Evolutionary conservation across 2,888 invertebrate genomes (phyloP), one percentile per base, ranked within the genome.

Genomic region (Ochlodes sylvanus): DNA sequence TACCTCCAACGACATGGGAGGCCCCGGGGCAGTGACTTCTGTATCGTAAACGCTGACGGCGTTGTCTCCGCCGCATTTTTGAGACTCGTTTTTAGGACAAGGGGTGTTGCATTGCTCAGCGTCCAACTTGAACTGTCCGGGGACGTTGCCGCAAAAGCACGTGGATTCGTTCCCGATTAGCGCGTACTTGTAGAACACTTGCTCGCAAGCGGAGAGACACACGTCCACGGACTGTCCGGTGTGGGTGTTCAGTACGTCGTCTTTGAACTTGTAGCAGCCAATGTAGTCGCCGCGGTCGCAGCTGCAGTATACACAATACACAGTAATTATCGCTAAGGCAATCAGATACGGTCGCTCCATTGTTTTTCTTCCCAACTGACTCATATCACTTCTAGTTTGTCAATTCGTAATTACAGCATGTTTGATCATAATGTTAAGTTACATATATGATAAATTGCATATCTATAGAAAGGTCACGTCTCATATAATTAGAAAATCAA

Each of bases 21-120:
- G 95, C 7, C 96, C 96, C 17, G 97, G 95, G 10, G 94, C 95
- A 52, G 81, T 77, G n/a, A 94, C 85, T 42, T 95, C 95, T 0
- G 96, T 96, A 52, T 95, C 94, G 77, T 96, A 97, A 38, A 96
- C 95, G 74, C 95, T 95, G 66, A 95, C 95, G 0, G 95, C 94
- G 34, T 94, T 93, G 0, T 93, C 86, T 0, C 96, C 96, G 0
- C 97, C 97, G 79, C 97, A 97, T 70, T 93, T 93, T 76, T 95
- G 94, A 0, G 90, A 90, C 41, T 93, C 92, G 79, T 95, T 95
- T 68, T 94, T 94, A 7, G 92, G 89, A 75, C 97, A 97, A 0
- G 93, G 90, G 12, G 88, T 93, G 71, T 89, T 89, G 76, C 95
- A 96, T 1, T 89, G 79, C 2, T 88, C 86, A 14, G 81, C 75